Percentiles rank a stretch among this genome's conserved stretches.
These are phyloP conservation scores for Neoarius graeffei DNA, from an alignment of 2,113 vertebrate genomes.

Conservation along the genomic window DNA sequence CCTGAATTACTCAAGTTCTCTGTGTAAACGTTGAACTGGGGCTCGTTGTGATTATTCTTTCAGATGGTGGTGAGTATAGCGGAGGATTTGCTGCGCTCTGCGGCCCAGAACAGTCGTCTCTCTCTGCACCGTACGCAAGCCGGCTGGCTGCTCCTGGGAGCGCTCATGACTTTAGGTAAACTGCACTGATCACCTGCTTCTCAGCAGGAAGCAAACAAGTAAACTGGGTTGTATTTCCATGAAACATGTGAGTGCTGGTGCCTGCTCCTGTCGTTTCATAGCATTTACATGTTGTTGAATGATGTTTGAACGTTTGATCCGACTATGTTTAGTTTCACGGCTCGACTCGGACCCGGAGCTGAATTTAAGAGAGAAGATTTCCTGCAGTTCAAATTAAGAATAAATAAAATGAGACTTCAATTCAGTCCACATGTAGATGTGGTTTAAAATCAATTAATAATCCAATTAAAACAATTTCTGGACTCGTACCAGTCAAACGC, in stretches of 20 bases:
- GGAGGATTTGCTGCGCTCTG: slow-evolving; percentile 92
- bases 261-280: background rate
- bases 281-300: background rate
- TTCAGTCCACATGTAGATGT: too few species aligned
- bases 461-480: background rate
- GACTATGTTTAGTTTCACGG: background rate
- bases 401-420: too few species aligned
- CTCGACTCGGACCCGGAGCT: too few species aligned
- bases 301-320: background rate
- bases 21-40: background rate
- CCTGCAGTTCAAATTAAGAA: too few species aligned
- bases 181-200: background rate
- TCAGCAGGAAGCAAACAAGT: background rate
- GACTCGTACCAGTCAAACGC: too few species aligned
- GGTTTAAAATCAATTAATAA: background rate
- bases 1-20: background rate
- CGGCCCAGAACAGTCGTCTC: slow-evolving; percentile 93
- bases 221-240: too few species aligned
- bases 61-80: slow-evolving; percentile 98
- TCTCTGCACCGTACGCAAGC: slow-evolving; percentile 96
- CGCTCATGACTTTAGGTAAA: slow-evolving; percentile 95
- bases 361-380: too few species aligned
- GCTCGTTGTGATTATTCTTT: slow-evolving; percentile 23
- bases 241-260: background rate
- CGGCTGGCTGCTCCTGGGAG: slow-evolving; percentile 96